These are phyloP conservation scores for Heteromurus nitidus DNA, from an alignment of 2,888 invertebrate species.

Conservation along the genomic window DNA sequence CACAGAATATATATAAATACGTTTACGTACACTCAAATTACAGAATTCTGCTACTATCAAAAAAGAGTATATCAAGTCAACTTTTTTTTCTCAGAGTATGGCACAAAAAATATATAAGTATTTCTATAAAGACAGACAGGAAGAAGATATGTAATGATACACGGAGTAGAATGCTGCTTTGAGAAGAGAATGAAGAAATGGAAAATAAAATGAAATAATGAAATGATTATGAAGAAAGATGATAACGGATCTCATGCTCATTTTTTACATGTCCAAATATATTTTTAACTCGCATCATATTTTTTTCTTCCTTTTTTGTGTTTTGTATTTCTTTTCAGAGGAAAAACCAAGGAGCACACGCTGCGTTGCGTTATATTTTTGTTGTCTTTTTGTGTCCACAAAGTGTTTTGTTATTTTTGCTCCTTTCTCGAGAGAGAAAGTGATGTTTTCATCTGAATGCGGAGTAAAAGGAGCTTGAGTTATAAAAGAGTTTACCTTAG, in stretches of 20 bases:
- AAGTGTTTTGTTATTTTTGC: background rate
- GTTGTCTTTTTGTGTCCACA: background rate
- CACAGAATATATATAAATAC: background rate
- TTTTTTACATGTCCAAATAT: too few relatives aligned
- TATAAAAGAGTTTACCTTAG: conserved; percentile 81
- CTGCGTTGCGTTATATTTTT: background rate
- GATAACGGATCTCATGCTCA: background rate
- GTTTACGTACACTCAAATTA: conserved; percentile 3
- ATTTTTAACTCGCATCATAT: too few relatives aligned
- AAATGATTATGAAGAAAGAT: background rate
- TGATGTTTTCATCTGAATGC: background rate
- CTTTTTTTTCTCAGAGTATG: background rate
- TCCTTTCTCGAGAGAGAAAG: background rate
- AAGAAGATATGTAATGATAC: conserved; percentile 2
- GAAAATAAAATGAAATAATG: background rate
- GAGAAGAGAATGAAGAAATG: background rate
- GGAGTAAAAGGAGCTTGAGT: too few relatives aligned
- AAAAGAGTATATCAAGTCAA: conserved; percentile 16
- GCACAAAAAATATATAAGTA: background rate
- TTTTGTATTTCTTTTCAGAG: background rate
- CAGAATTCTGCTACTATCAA: conserved; percentile 1
- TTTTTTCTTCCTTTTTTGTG: background rate
- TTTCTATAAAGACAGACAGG: background rate
- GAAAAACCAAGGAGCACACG: background rate
- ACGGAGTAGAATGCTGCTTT: background rate